Conservation (phyloP, 1,140 invertebrate species). For the Stegodyphus mimosarum region DNA sequence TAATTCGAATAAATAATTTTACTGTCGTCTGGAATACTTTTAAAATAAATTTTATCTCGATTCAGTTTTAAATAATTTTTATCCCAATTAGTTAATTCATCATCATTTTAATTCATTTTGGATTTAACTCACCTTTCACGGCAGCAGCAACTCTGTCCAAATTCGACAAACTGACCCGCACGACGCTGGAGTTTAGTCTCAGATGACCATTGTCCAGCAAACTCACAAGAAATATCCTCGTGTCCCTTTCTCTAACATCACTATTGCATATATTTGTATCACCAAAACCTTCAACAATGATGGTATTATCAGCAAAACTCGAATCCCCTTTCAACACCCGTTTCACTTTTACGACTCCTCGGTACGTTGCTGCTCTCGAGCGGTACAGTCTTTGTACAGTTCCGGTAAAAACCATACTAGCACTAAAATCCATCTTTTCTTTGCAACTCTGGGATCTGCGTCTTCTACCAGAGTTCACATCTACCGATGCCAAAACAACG, state of each 20-base stretch:
- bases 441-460: constrained; percentile 37
- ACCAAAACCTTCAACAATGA: constrained; percentile 63
- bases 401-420: constrained; percentile 66
- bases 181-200: constrained; percentile 59
- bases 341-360: constrained; percentile 63
- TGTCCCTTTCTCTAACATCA: constrained; percentile 54
- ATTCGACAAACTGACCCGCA: constrained; percentile 56
- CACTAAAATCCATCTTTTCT: constrained; percentile 63
- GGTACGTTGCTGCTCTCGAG: constrained; percentile 60
- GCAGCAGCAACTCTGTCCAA: constrained; percentile 58
- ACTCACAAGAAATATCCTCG: constrained; percentile 62
- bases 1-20: too few relatives aligned
- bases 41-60: too few relatives aligned
- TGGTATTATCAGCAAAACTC: constrained; percentile 60
- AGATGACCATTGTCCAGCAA: constrained; percentile 55
- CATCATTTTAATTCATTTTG: background rate
- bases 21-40: too few relatives aligned
- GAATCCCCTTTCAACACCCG: constrained; percentile 58
- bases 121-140: constrained; percentile 44
- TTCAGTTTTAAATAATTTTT: too few relatives aligned
- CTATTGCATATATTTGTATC: constrained; percentile 57
- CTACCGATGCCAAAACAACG: background rate
- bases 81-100: background rate
- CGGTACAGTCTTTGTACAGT: constrained; percentile 65
- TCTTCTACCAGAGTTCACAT: background rate